Conservation (phyloP, 2,888 invertebrate species). For the Kryphioiulus occultus region DNA sequence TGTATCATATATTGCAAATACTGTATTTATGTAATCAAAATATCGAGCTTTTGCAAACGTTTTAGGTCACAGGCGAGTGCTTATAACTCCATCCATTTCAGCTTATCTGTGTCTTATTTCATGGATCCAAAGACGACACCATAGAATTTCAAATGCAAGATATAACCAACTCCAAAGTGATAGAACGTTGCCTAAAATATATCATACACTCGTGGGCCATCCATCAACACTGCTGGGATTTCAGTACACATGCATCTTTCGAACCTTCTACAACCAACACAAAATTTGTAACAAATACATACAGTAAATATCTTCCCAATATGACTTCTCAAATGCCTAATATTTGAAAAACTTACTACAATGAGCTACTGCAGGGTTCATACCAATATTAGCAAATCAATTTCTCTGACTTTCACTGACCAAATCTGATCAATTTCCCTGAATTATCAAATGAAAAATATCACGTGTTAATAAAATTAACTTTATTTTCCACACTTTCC, state of each 20-base stretch:
- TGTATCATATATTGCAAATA: background rate
- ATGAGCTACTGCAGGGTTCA: no score
- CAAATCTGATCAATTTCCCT: no score
- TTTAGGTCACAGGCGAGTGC: background rate
- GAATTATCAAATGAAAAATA: no score
- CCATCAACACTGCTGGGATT: background rate
- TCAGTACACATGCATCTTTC: background rate
- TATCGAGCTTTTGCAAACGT: background rate
- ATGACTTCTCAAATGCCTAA: background rate
- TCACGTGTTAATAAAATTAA: no score
- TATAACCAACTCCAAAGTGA: background rate
- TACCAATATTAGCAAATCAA: no score
- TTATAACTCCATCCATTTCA: slow-evolving; percentile 8
- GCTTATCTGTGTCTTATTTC: background rate
- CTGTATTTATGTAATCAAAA: background rate
- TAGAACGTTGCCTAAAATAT: background rate
- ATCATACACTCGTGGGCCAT: slow-evolving; percentile 7
- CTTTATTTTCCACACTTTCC: no score
- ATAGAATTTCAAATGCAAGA: background rate
- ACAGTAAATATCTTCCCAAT: background rate
- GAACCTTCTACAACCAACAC: background rate
- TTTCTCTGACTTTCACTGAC: no score
- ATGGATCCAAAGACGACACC: background rate
- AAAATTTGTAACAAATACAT: background rate
- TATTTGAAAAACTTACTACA: background rate